Evolutionary conservation across 2,113 vertebrate genomes (phyloP).

Genomic region (Syngnathus typhle): DNA sequence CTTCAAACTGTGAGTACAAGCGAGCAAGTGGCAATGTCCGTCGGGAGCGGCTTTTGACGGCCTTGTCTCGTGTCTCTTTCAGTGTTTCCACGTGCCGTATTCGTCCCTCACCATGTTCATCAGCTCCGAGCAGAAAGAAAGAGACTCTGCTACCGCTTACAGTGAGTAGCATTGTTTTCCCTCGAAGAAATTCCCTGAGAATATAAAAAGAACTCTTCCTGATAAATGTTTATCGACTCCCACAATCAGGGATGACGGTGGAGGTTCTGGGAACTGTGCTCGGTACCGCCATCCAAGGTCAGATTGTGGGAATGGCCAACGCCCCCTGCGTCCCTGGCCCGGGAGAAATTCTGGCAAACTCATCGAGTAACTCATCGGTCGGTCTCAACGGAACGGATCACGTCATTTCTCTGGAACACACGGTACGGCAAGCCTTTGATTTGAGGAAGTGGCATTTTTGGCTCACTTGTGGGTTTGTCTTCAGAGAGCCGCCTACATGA

Average conservation of each 20-base stretch:
- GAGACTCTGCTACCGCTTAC: slow-evolving; percentile 94
- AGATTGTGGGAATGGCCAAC: slow-evolving; percentile 84
- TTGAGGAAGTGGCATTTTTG: neutral
- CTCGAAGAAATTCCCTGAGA: neutral
- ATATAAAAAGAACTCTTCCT: neutral
- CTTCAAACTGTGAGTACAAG: slow-evolving; percentile 85
- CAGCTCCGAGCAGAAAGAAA: slow-evolving; percentile 89
- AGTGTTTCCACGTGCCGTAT: slow-evolving; percentile 99
- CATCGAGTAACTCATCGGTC: slow-evolving; percentile 20
- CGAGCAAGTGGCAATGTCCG: neutral
- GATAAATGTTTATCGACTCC: neutral
- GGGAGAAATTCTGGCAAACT: neutral
- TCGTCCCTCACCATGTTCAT: slow-evolving; percentile 99
- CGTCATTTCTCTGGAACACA: slow-evolving; percentile 70
- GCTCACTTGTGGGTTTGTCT: neutral
- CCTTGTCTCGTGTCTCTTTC: neutral
- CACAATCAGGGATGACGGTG: slow-evolving; percentile 86
- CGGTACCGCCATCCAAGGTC: slow-evolving; percentile 91
- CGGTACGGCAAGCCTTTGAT: slow-evolving; percentile 61
- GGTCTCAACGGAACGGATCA: slow-evolving; percentile 60
- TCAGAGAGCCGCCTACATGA: slow-evolving; percentile 82
- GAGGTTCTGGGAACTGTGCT: slow-evolving; percentile 89
- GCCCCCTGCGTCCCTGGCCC: slow-evolving; percentile 73
- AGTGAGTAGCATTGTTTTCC: slow-evolving; percentile 71
- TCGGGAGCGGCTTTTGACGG: neutral